Conservation (phyloP, 2,797 vertebrate genomes). For the Labeo calbasu region DNA sequence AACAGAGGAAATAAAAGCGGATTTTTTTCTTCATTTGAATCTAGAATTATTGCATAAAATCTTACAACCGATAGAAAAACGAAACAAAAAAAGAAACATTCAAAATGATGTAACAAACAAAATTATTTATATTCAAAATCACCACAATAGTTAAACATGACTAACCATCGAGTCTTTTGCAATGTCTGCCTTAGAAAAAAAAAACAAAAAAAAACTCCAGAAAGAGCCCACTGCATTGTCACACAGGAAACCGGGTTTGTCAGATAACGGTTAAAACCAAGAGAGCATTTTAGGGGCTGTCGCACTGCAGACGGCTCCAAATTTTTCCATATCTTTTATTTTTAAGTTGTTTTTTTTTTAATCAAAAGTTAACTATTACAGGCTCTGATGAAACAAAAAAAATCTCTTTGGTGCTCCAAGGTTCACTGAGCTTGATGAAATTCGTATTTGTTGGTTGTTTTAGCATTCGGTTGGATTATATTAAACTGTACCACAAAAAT, state of each 20-base stretch:
- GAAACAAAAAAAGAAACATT: slow-evolving; percentile 38
- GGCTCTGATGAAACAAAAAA: slow-evolving; percentile 33
- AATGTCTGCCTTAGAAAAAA: slow-evolving; percentile 30
- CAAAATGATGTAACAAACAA: slow-evolving; percentile 23
- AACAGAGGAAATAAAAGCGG: background rate
- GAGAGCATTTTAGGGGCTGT: slow-evolving; percentile 26
- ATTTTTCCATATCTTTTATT: slow-evolving; percentile 35
- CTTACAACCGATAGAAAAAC: slow-evolving; percentile 40
- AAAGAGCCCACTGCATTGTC: slow-evolving; percentile 39
- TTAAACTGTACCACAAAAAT: slow-evolving; percentile 55
- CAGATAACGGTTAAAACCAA: slow-evolving; percentile 22
- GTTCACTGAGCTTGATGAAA: slow-evolving; percentile 53
- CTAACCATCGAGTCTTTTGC: slow-evolving; percentile 38
- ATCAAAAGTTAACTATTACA: slow-evolving; percentile 52
- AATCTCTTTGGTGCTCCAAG: slow-evolving; percentile 63
- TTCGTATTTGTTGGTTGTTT: slow-evolving; percentile 43
- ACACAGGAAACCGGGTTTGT: slow-evolving; percentile 33
- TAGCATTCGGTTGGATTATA: slow-evolving; percentile 50
- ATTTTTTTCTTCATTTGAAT: slow-evolving; percentile 48
- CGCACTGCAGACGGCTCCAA: slow-evolving; percentile 28
- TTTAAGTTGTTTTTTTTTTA: slow-evolving; percentile 10
- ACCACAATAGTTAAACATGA: slow-evolving; percentile 54
- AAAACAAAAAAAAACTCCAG: slow-evolving; percentile 24
- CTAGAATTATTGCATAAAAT: slow-evolving; percentile 59
- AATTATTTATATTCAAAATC: slow-evolving; percentile 42